These are phyloP conservation scores for Ceyx erithaca DNA, from an alignment of 2,797 vertebrate genomes.

Conservation along the genomic window DNA sequence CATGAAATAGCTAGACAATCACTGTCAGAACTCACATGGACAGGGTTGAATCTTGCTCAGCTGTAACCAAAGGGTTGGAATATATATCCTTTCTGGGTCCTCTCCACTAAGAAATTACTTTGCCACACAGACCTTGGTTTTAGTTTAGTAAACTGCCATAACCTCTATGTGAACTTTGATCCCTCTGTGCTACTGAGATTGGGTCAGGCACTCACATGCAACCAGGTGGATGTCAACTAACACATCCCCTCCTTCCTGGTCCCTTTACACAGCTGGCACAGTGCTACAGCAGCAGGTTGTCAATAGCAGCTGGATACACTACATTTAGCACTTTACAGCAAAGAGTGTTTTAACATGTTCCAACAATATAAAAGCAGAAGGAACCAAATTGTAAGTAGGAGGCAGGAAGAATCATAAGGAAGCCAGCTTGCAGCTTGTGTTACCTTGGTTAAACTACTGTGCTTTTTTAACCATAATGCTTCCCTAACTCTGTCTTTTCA, in stretches of 20 bases:
- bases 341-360: background rate
- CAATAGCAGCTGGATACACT: background rate
- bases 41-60: background rate
- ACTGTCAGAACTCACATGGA: background rate
- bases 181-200: background rate
- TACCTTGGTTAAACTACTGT: background rate
- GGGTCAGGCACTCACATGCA: background rate
- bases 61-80: background rate
- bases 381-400: background rate
- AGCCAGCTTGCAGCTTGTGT: background rate
- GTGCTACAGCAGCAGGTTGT: background rate
- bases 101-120: background rate
- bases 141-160: background rate
- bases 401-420: background rate
- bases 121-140: background rate
- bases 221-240: background rate
- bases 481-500: background rate
- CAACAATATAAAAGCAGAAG: background rate
- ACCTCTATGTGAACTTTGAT: background rate
- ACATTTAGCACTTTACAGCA: background rate
- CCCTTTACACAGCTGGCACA: accelerated
- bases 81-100: background rate
- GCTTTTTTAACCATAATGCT: background rate
- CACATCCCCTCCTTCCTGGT: background rate
- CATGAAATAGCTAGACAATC: background rate